Conservation (phyloP, 2,888 invertebrate species). For the Clivina fossor region DNA sequence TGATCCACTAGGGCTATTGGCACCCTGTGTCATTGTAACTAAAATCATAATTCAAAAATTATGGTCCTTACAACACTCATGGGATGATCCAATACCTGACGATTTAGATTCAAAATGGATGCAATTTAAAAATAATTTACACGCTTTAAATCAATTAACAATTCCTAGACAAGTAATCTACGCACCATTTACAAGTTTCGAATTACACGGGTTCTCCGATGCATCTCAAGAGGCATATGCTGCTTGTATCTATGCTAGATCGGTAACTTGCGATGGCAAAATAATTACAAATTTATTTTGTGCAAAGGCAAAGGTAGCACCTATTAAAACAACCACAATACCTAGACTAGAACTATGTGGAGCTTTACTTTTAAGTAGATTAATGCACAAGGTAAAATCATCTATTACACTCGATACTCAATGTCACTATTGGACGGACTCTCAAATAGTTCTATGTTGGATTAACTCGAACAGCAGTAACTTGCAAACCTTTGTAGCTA, state of each 20-base stretch:
- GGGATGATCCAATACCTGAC: conserved; percentile 30
- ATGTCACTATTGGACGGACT: conserved; percentile 11
- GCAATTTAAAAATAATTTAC: not conserved
- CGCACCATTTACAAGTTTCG: not conserved
- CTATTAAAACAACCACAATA: conserved; percentile 11
- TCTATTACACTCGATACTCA: not conserved
- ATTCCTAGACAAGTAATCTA: conserved; percentile 13
- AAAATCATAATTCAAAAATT: conserved; percentile 25
- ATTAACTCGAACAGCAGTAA: not conserved
- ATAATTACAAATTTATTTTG: conserved; percentile 20
- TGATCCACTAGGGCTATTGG: conserved; percentile 17
- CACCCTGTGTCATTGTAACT: conserved; percentile 3
- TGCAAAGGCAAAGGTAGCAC: conserved; percentile 19
- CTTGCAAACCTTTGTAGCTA: conserved; percentile 12
- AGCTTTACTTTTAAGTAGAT: conserved; percentile 3
- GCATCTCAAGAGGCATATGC: conserved; percentile 37
- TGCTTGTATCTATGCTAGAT: conserved; percentile 35
- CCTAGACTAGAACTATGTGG: conserved; percentile 20
- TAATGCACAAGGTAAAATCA: conserved; percentile 3
- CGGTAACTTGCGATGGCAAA: not conserved
- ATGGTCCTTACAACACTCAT: conserved; percentile 13
- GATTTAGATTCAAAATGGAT: conserved; percentile 16
- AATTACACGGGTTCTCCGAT: conserved; percentile 38
- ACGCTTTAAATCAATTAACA: conserved; percentile 11
- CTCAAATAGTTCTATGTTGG: conserved; percentile 15